Percentiles rank a stretch among this genome's conserved stretches.
These are phyloP conservation scores for Daphoenositta chrysoptera DNA, from an alignment of 2,113 vertebrate genomes.

Conservation along the genomic window DNA sequence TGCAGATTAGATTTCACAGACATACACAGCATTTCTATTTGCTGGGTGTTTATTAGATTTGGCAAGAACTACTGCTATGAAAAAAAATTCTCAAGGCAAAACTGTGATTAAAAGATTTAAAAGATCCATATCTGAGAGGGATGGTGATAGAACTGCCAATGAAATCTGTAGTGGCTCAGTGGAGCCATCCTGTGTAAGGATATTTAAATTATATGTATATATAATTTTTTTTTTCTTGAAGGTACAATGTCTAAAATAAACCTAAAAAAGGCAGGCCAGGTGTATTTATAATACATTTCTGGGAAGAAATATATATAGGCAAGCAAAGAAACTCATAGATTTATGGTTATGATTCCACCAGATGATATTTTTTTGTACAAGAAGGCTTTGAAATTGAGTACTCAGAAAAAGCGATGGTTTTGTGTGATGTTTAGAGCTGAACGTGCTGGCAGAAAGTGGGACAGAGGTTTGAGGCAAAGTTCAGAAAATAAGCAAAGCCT, in stretches of 20 bases:
- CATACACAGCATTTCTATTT: neutral
- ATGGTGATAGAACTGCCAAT: neutral
- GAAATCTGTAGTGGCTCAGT: neutral
- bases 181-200: conserved; percentile 5
- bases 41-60: neutral
- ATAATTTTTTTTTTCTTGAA: neutral
- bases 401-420: neutral
- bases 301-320: neutral
- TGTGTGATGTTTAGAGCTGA: neutral
- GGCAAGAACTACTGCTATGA: neutral
- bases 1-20: neutral
- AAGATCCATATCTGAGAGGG: neutral
- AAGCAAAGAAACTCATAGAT: neutral
- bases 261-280: neutral
- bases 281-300: neutral
- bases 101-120: conserved; percentile 11
- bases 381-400: neutral
- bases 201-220: neutral
- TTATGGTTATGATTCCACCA: neutral
- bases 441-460: neutral
- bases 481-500: neutral
- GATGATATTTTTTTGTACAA: neutral
- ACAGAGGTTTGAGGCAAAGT: neutral
- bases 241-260: neutral
- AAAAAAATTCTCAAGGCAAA: neutral